phyloP scores from a whole-genome alignment of 2,113 vertebrate species.

The Bagarius yarrelli region DNA sequence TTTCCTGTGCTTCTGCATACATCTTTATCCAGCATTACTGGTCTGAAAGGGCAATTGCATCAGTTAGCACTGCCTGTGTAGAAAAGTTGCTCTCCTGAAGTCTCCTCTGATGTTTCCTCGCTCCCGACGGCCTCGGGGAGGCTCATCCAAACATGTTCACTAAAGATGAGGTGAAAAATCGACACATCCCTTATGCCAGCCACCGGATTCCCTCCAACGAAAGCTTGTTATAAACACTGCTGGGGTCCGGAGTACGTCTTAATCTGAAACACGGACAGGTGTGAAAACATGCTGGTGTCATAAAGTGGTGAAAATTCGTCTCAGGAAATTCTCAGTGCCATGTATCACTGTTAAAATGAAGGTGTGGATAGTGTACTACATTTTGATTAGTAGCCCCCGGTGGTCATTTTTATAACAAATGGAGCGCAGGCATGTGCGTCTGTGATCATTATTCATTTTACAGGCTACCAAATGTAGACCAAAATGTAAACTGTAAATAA shows the following conservation, averaged over 20 bases:
- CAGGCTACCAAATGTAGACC: not conserved
- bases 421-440: not conserved
- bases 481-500: constrained; percentile 36
- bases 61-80: constrained; percentile 27
- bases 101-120: not conserved
- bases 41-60: constrained; percentile 32
- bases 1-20: not conserved
- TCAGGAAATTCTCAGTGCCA: not conserved
- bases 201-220: not conserved
- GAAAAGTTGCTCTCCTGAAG: constrained; percentile 9
- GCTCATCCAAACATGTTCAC: constrained; percentile 16
- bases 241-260: not conserved
- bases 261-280: constrained; percentile 3
- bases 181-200: not conserved
- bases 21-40: constrained; percentile 27
- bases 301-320: not conserved
- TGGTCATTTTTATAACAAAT: constrained; percentile 26
- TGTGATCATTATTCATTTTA: constrained; percentile 24
- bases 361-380: not conserved
- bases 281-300: not conserved
- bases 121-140: not conserved
- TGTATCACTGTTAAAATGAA: constrained; percentile 17
- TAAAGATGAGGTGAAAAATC: not conserved
- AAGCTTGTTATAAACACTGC: not conserved
- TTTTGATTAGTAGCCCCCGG: constrained; percentile 9